Percentiles rank a stretch among this genome's conserved stretches.
phyloP scores from a whole-genome alignment of 1,140 invertebrate species.

The Ridgeia piscesae region DNA sequence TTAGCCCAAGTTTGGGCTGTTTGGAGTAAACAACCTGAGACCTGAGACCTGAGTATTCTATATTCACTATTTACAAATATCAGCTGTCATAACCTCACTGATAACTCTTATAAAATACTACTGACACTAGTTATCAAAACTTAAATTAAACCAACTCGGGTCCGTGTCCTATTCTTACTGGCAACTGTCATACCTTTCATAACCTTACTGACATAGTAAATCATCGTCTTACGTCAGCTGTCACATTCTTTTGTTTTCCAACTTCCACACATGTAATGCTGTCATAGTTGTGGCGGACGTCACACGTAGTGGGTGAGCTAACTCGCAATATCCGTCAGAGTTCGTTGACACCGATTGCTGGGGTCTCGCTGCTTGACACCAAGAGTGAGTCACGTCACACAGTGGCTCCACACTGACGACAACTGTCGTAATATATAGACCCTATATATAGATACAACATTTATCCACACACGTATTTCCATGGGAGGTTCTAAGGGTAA shows the following conservation, averaged over 20 bases:
- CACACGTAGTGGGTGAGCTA: neutral
- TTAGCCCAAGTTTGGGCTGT: too few species aligned
- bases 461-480: too few species aligned
- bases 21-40: too few species aligned
- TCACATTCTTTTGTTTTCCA: neutral
- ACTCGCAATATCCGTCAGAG: neutral
- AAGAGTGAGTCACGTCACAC: too few species aligned
- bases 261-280: neutral
- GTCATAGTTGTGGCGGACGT: neutral
- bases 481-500: neutral
- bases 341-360: neutral
- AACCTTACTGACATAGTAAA: too few species aligned
- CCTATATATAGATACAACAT: too few species aligned
- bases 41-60: too few species aligned
- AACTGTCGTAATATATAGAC: too few species aligned
- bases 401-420: too few species aligned
- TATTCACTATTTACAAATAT: neutral
- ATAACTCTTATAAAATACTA: neutral
- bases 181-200: too few species aligned
- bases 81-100: neutral
- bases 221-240: neutral
- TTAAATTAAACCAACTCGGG: too few species aligned
- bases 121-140: neutral
- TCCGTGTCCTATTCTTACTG: too few species aligned
- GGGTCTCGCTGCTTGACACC: neutral